phyloP scores from a whole-genome alignment of 2,888 invertebrate genomes.

The Limnephilus rhombicus region DNA sequence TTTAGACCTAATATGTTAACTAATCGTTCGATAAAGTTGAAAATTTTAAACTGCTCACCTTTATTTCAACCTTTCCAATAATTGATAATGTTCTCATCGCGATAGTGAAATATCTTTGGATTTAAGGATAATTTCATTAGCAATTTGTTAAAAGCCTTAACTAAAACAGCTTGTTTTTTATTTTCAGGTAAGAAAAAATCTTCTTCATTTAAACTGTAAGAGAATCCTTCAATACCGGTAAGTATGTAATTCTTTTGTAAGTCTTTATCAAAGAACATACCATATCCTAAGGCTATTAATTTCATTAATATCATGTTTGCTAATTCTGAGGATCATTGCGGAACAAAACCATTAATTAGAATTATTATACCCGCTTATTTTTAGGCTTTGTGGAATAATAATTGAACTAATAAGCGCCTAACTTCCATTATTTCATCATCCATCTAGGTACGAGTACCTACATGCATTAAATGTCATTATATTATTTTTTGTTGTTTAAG shows the following conservation, averaged over 20 bases:
- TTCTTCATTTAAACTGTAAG: not conserved
- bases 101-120: not conserved
- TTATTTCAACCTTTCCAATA: not conserved
- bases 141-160: not conserved
- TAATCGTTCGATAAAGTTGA: not conserved
- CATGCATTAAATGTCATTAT: not conserved
- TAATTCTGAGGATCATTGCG: not conserved
- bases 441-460: not conserved
- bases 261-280: not conserved
- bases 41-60: not conserved
- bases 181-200: not conserved
- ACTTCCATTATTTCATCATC: not conserved
- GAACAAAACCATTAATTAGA: not conserved
- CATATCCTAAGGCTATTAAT: not conserved
- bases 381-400: not conserved
- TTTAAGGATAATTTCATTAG: not conserved
- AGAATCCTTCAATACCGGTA: not conserved
- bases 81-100: not conserved
- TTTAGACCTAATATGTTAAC: not conserved
- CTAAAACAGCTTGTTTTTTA: not conserved
- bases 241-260: not conserved
- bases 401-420: not conserved
- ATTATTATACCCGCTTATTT: not conserved
- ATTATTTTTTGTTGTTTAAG: no score
- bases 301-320: not conserved